Conservation (phyloP, 2,888 invertebrate species). For the Ophion ellenae region DNA sequence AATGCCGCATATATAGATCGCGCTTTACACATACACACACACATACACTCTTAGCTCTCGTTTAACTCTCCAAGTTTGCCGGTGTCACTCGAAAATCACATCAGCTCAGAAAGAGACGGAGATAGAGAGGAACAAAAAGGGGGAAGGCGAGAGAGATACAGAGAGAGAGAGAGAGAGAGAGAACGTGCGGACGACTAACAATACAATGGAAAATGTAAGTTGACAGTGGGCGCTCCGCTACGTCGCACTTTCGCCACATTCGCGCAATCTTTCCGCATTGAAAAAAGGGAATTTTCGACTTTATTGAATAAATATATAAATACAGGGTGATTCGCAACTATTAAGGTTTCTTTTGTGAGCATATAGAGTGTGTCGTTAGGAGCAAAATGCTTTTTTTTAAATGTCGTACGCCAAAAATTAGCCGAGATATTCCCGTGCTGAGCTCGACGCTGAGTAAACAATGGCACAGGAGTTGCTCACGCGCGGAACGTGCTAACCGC, state of each 20-base stretch:
- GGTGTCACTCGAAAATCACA: slow-evolving; percentile 32
- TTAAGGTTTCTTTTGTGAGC: too few species aligned
- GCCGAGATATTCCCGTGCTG: too few species aligned
- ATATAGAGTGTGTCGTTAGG: too few species aligned
- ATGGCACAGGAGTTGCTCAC: too few species aligned
- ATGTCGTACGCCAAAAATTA: too few species aligned
- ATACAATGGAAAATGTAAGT: slow-evolving; percentile 8
- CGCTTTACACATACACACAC: neutral
- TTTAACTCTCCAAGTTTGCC: slow-evolving; percentile 36
- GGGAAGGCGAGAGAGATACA: too few species aligned
- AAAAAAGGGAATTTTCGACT: neutral
- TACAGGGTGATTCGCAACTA: too few species aligned
- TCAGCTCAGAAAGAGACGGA: neutral
- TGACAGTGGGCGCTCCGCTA: neutral
- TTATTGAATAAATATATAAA: neutral
- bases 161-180: too few species aligned
- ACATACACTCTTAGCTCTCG: slow-evolving; percentile 22
- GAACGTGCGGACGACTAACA: slow-evolving; percentile 28
- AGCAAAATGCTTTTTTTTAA: too few species aligned
- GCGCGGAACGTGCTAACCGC: too few species aligned
- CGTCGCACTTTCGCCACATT: neutral
- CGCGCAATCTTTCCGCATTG: neutral
- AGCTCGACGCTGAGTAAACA: too few species aligned
- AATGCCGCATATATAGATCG: slow-evolving; percentile 24
- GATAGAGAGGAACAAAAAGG: too few species aligned